Percentiles rank a stretch among this genome's conserved stretches.
Conservation (phyloP, 2,797 vertebrate genomes). For the Ptychobarbus kaznakovi region DNA sequence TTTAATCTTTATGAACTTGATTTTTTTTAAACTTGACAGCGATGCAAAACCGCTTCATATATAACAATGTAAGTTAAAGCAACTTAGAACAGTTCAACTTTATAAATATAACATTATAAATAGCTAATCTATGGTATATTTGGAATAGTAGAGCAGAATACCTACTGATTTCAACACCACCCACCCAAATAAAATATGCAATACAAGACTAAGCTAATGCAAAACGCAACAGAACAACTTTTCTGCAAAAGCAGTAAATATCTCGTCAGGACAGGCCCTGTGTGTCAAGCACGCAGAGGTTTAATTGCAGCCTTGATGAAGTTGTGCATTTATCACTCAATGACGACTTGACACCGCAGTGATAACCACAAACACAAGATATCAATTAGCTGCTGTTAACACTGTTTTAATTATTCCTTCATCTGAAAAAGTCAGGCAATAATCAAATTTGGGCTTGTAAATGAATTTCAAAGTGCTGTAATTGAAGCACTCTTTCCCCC, state of each 20-base stretch:
- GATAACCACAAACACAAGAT: slow-evolving; percentile 61
- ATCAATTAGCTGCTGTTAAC: slow-evolving; percentile 63
- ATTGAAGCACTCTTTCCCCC: slow-evolving; percentile 58
- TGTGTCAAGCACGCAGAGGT: slow-evolving; percentile 67
- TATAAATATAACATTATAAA: not conserved
- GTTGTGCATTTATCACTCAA: slow-evolving; percentile 58
- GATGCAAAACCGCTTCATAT: not conserved
- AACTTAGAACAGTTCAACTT: not conserved
- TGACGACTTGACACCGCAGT: slow-evolving; percentile 52
- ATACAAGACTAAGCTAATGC: slow-evolving; percentile 2
- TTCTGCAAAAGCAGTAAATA: slow-evolving; percentile 30
- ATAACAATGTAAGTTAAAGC: not conserved
- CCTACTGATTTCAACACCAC: not conserved
- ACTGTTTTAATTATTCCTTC: slow-evolving; percentile 59
- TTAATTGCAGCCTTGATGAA: slow-evolving; percentile 71
- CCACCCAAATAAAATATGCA: slow-evolving; percentile 39
- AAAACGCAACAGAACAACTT: slow-evolving; percentile 17
- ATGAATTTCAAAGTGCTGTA: slow-evolving; percentile 65
- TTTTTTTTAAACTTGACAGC: not conserved
- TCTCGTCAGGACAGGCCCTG: slow-evolving; percentile 41
- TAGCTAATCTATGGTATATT: not conserved
- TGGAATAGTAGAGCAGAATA: not conserved
- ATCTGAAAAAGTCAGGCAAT: slow-evolving; percentile 62
- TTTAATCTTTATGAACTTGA: not conserved
- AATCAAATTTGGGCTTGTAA: slow-evolving; percentile 62